A percentile compares a stretch with the other conserved stretches of the same genome.
phyloP scores from a whole-genome alignment of 2,113 vertebrate species.

The Onychostoma macrolepis region DNA sequence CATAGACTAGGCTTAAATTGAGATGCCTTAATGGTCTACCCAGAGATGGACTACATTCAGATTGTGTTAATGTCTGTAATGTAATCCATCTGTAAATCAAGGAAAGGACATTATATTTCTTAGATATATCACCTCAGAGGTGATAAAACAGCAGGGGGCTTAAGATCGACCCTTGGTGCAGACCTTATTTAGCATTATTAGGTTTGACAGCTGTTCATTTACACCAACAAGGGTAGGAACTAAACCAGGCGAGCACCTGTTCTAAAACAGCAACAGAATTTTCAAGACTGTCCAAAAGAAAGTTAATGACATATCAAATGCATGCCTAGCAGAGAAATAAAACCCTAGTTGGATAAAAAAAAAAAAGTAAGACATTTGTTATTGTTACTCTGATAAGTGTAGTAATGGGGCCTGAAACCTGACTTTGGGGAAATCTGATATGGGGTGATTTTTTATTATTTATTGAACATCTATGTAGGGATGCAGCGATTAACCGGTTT shows the following conservation, averaged over 20 bases:
- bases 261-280: neutral
- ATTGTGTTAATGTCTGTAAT: neutral
- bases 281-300: neutral
- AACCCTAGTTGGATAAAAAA: neutral
- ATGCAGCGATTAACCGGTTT: too few relatives aligned
- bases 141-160: neutral
- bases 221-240: neutral
- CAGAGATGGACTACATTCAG: neutral
- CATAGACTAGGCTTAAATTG: neutral
- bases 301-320: neutral
- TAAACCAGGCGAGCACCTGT: neutral
- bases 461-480: neutral
- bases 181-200: neutral
- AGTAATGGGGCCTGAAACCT: neutral
- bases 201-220: neutral
- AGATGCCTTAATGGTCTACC: neutral
- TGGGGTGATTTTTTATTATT: neutral
- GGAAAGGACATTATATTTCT: neutral
- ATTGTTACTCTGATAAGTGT: neutral
- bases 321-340: neutral
- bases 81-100: neutral
- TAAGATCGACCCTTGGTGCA: neutral
- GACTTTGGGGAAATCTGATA: neutral
- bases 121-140: neutral
- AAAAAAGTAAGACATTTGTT: neutral